Evolutionary conservation across 2,113 vertebrate species (phyloP), one percentile per base, ranked within the genome.

Genomic region (Chelonoidis abingdonii): DNA sequence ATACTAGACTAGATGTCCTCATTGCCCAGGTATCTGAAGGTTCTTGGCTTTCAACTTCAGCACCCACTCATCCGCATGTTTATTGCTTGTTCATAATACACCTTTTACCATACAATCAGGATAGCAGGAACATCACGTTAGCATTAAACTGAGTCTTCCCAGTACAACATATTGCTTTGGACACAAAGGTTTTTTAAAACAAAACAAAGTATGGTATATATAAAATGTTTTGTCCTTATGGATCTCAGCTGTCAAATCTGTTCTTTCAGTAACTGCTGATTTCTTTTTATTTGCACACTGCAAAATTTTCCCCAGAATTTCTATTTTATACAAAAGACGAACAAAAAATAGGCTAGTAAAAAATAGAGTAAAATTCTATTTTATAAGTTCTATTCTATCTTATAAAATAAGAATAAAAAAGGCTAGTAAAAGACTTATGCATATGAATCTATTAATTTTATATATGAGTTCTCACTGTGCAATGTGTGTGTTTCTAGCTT

Each of bases 261-360:
- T 47, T 78, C 41, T 78, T 25, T 47, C 41, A 25, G 91, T 91
- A 89, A 89, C 56, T 69, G 10, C 83, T 25, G 4, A 76, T 88
- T 88, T 81, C 50, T 89, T 95, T 89, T 91, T 87, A n/a, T 87
- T 89, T 94, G 89, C 87, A 72, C 86, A 65, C 27, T 80, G 21
- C 59, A 83, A 81, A 91, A 92, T 84, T 14, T n/a, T 86, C 80
- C 27, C 83, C 89, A 91, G 93, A 95, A 19, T 38, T 35, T 21
- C 6, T 14, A 35, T 35, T 62, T 62, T 84, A 95, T 24, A 83
- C 16, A 82, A 86, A 91, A 93, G 91, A 94, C 83, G 16, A 95
- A 53, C 31, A 91, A 87, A 87, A 87, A 88, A 95, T 97, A 96
- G 80, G n/a, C n/a, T n/a, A n/a, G n/a, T n/a, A n/a, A n/a, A n/a